phyloP scores from a whole-genome alignment of 2,113 vertebrate species.

The Sphaerodactylus townsendi region DNA sequence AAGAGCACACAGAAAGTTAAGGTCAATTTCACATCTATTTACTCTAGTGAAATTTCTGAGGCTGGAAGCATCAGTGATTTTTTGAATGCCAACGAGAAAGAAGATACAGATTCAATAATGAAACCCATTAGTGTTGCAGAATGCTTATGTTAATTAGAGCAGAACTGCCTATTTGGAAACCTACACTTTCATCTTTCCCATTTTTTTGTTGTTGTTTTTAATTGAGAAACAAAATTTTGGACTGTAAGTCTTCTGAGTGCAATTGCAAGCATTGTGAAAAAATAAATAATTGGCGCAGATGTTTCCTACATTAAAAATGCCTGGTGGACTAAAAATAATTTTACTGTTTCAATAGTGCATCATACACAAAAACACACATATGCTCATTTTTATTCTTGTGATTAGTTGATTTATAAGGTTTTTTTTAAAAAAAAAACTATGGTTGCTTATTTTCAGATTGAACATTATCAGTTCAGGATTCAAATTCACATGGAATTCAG shows the following conservation, averaged over 20 bases:
- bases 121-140: constrained; percentile 9
- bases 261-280: not conserved
- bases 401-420: not conserved
- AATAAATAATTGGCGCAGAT: not conserved
- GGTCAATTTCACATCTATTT: constrained; percentile 21
- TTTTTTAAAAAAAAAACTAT: not conserved
- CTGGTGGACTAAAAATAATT: not conserved
- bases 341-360: not conserved
- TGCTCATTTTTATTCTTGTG: not conserved
- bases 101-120: constrained; percentile 7
- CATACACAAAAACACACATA: not conserved
- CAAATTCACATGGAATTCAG: no score
- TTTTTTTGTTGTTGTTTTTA: not conserved
- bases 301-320: not conserved
- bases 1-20: not conserved
- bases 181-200: not conserved
- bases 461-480: no score
- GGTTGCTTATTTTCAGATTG: no score
- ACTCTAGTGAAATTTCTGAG: constrained; percentile 10
- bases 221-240: constrained; percentile 8
- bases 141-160: constrained; percentile 7
- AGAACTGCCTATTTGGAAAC: not conserved
- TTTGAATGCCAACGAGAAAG: not conserved
- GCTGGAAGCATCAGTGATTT: not conserved
- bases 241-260: not conserved